Base-by-base conservation (phyloP, 2,888 invertebrate genomes). In the Sycophila texana region DNA sequence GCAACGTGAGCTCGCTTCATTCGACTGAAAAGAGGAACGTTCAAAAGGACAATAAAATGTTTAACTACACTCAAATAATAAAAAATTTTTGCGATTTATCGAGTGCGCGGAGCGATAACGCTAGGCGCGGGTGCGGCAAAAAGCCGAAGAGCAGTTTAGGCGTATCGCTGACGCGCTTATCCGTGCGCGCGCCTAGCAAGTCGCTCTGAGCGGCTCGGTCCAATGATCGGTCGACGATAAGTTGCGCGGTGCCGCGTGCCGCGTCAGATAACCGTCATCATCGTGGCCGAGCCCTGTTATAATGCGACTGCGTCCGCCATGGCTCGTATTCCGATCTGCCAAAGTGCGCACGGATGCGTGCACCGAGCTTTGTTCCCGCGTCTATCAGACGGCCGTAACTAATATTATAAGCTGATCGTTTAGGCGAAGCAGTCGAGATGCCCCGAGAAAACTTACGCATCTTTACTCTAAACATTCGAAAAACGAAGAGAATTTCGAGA, bases 181-280 rank as follows among this genome's bases (percentile, higher is more conserved):
- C 12, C n/a, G 14, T 14, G 2, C 47, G 30, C 22, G 18, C 16
- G 51, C 13, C 39, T 10, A 10, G 30, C 30, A 55, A 68, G 55
- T 68, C 55, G 39, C 16, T 55, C 20, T 39, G n/a, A 30, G 47
- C 18, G 60, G 18, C 22, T 30, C 7, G 10, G 20, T 20, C 58
- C 22, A 58, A 26, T 26, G 26, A 71, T 47, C 58, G 47, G 2
- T 4, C 16, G 16, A 30, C 26, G 58, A 58, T 71, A 71, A 58
- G 57, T 14, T 20, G 47, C 20, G 30, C 57, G 49, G n/a, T 57
- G 22, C 5, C 55, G 63, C 76, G 53, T 26, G 58, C n/a, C 68
- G 51, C 22, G 55, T 65, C 49, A 47, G 71, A 71, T 77, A 71
- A 58, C 61, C 70, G 70, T 63, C 57, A 22, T 47, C 61, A 47